phyloP scores from a whole-genome alignment of 2,797 vertebrate species.

The Oreonectes daqikongensis region DNA sequence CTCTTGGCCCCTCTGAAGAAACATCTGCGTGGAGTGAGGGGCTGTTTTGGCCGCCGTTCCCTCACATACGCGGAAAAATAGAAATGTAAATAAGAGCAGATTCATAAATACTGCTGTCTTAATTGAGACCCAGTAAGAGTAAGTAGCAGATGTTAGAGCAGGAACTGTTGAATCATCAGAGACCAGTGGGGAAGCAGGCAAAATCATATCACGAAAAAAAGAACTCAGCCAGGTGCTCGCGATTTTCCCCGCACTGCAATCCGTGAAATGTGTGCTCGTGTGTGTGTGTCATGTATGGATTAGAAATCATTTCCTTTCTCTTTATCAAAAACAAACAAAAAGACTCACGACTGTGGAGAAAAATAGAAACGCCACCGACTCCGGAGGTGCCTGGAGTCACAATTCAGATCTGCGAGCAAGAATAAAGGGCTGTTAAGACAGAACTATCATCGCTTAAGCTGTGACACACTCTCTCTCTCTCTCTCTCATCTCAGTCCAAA shows the following conservation, averaged over 20 bases:
- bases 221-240: slow-evolving; percentile 72
- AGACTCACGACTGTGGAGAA: slow-evolving; percentile 24
- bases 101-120: slow-evolving; percentile 71
- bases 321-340: slow-evolving; percentile 35
- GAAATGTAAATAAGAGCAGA: slow-evolving; percentile 71
- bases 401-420: slow-evolving; percentile 38
- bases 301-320: slow-evolving; percentile 33
- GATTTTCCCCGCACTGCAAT: slow-evolving; percentile 57
- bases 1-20: slow-evolving; percentile 57
- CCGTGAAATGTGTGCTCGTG: slow-evolving; percentile 27
- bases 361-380: slow-evolving; percentile 32
- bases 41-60: slow-evolving; percentile 61
- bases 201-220: slow-evolving; percentile 68
- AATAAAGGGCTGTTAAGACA: slow-evolving; percentile 42
- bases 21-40: slow-evolving; percentile 64
- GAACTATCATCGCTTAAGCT: slow-evolving; percentile 44
- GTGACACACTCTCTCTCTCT: slow-evolving; percentile 32
- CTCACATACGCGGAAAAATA: slow-evolving; percentile 55
- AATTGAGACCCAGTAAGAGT: slow-evolving; percentile 82
- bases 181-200: slow-evolving; percentile 70
- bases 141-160: slow-evolving; percentile 81
- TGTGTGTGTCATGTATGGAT: slow-evolving; percentile 38
- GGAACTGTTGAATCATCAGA: slow-evolving; percentile 83
- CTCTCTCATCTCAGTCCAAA: slow-evolving; percentile 53
- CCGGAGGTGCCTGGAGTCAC: slow-evolving; percentile 46